These are phyloP conservation scores for Erythrocebus patas DNA, from an alignment of 2,113 vertebrate genomes.

Conservation along the genomic window DNA sequence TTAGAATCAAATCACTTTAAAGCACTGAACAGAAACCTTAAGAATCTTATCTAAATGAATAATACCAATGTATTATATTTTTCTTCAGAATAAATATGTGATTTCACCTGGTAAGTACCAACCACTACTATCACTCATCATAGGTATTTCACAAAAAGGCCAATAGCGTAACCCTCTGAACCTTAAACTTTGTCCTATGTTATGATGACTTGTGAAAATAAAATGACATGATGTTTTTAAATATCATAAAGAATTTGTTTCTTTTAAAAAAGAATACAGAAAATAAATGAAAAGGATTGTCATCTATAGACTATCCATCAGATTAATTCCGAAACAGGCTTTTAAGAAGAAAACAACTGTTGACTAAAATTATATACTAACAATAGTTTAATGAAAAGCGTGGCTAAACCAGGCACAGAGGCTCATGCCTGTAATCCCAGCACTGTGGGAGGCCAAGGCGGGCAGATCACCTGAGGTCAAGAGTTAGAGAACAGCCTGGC, in stretches of 20 bases:
- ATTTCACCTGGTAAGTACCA: not conserved
- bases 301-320: not conserved
- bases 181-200: not conserved
- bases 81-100: not conserved
- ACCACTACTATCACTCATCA: not conserved
- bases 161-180: not conserved
- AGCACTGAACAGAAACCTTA: slow-evolving; percentile 8
- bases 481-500: too few species aligned
- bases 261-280: not conserved
- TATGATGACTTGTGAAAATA: not conserved
- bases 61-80: not conserved
- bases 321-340: not conserved
- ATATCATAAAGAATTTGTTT: not conserved
- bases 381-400: not conserved
- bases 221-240: slow-evolving; percentile 3
- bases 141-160: not conserved
- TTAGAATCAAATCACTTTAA: not conserved
- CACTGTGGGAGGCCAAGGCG: too few species aligned
- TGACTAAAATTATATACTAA: not conserved
- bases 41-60: not conserved
- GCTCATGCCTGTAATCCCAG: too few species aligned
- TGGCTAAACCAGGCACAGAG: too few species aligned
- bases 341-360: not conserved
- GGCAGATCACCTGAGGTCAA: too few species aligned
- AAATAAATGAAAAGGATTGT: not conserved